A percentile compares a stretch with the other conserved stretches of the same genome.
These are phyloP conservation scores for Leguminivora glycinivorella DNA, from an alignment of 1,140 invertebrate species.

Conservation along the genomic window DNA sequence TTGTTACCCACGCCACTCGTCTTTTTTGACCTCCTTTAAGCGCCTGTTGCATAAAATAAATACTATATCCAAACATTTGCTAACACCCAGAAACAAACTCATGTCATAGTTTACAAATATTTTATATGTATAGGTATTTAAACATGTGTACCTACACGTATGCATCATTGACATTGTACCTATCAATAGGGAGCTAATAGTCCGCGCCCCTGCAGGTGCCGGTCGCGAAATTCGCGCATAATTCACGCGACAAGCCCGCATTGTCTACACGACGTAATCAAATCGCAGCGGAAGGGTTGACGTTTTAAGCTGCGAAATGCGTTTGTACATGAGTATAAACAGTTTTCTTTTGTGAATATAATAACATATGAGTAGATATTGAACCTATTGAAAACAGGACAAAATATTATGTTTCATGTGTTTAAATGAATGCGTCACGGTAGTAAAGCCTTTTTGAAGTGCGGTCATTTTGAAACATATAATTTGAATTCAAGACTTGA, in stretches of 20 bases:
- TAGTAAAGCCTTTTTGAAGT: too few species aligned
- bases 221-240: slow-evolving; percentile 45
- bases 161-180: not conserved
- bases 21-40: too few species aligned
- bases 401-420: not conserved
- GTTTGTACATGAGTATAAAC: not conserved
- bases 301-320: not conserved
- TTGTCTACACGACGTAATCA: slow-evolving; percentile 40
- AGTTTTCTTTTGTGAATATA: not conserved
- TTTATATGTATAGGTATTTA: too few species aligned
- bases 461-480: too few species aligned
- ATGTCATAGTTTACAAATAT: not conserved
- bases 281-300: slow-evolving; percentile 31
- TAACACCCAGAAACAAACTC: not conserved
- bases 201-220: slow-evolving; percentile 23
- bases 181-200: slow-evolving; percentile 16
- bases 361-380: not conserved
- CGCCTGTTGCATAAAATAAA: too few species aligned
- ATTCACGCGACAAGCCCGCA: slow-evolving; percentile 52
- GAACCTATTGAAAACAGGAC: too few species aligned
- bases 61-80: too few species aligned
- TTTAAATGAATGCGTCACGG: too few species aligned
- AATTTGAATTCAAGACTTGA: too few species aligned
- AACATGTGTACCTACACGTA: not conserved
- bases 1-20: too few species aligned